Base-by-base conservation (phyloP, 2,113 vertebrate species). In the Gnathonemus longibarbis region DNA sequence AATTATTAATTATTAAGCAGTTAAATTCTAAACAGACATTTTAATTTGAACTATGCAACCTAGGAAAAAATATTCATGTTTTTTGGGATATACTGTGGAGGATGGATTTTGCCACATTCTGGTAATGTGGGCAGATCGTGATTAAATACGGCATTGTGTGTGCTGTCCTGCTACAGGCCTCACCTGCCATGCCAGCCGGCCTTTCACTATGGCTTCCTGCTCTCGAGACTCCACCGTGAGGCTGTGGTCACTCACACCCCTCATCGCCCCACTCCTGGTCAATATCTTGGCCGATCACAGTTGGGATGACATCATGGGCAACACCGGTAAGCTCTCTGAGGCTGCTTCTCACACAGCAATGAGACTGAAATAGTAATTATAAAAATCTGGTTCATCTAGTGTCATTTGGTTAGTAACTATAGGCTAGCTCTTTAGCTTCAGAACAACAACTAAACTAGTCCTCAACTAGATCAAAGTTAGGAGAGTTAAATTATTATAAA, bases 131-230 rank as follows among this genome's bases (percentile, higher is more conserved):
- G 27, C n/a, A 31, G 62, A 31, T 70, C 10, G 1, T 70, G n/a
- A 70, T 27, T 31, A 70, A 70, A 70, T 27, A 31, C 1, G 3
- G 10, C 62, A 70, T 31, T 70, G 62, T 13, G 10, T 70, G 27
- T 70, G 27, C n/a, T 66, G n/a, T 66, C 7, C 4, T 90, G 11
- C 88, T 88, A 49, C 91, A 99, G 98, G 98, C 88, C 92, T 99
- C 90, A 98, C 98, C 0, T 99, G 97, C 89, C 98, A 99, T 89
- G 97, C 98, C 27, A 97, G 93, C 84, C 96, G 96, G 49, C 98
- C 98, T 0, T 99, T 99, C 94, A 99, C 97, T 9, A 97, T 99
- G 98, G 98, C 98, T 0, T 99, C 98, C 89, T 99, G 98, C 87
- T 99, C 98, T 90, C 96, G 98, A 62, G 98, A 99, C 93, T 99